Base-by-base conservation (phyloP, 2,113 vertebrate species). In the Boleophthalmus pectinirostris region DNA sequence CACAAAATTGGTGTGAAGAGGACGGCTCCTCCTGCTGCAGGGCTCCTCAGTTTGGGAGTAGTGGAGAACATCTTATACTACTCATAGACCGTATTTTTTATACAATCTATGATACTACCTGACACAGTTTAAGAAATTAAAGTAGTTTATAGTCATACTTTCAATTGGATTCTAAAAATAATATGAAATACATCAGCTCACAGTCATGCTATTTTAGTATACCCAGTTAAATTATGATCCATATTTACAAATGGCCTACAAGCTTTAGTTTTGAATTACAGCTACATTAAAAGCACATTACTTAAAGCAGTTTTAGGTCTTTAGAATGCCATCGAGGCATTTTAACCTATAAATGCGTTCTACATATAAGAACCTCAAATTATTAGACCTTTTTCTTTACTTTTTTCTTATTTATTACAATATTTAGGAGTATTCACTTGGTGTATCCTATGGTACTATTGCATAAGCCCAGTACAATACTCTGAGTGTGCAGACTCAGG, bases 21-120 rank as follows among this genome's bases (percentile, higher is more conserved):
- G 70, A 33, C 61, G 15, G 33, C 66, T 73, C 66, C 35, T 25
- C 12, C 23, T 43, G 67, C 63, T 82, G 78, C n/a, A 57, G 73
- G 79, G 23, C 66, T 75, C 49, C 51, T 68, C 14, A 25, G 24
- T 21, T 43, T 0, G 3, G 45, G 23, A n/a, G n/a, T n/a, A n/a
- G n/a, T n/a, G n/a, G n/a, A 14, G 20, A 45, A 25, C 67, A 70
- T 47, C n/a, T 20, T 20, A 11, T 14, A 16, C 9, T n/a, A n/a
- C n/a, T n/a, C n/a, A n/a, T n/a, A n/a, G n/a, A n/a, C n/a, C n/a
- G n/a, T n/a, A n/a, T n/a, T n/a, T n/a, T n/a, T n/a, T n/a, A n/a
- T n/a, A n/a, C n/a, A n/a, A n/a, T n/a, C n/a, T n/a, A n/a, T n/a
- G n/a, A n/a, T n/a, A n/a, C n/a, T 64, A 12, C 3, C n/a, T 5